Evolutionary conservation across 2,888 invertebrate genomes (phyloP).

Genomic region (Rotaria sp.): DNA sequence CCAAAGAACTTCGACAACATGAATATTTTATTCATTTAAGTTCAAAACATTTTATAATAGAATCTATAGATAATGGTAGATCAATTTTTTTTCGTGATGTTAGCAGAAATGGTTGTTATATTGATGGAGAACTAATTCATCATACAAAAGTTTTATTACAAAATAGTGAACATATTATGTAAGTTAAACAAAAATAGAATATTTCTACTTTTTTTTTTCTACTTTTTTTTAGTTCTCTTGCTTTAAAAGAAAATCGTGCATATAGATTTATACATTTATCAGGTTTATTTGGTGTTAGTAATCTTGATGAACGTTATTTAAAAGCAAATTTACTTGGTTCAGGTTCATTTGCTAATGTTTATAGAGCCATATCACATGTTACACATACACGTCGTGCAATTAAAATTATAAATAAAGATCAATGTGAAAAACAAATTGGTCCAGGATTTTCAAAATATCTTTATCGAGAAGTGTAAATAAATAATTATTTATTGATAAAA

Average conservation of each 20-base stretch:
- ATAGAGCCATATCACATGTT: background rate
- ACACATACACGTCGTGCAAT: background rate
- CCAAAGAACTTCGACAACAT: background rate
- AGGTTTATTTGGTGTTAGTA: background rate
- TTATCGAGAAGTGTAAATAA: background rate
- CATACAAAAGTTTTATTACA: background rate
- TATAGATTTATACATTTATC: background rate
- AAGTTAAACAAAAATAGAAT: background rate
- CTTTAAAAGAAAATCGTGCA: background rate
- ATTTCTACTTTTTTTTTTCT: no score
- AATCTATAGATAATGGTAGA: background rate
- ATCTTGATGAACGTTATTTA: background rate
- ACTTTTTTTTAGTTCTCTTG: background rate
- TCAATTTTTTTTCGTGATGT: background rate
- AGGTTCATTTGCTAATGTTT: background rate
- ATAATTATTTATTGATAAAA: no score
- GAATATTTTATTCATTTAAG: slow-evolving; percentile 20
- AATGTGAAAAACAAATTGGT: background rate
- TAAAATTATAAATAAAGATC: slow-evolving; percentile 20
- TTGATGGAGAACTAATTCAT: background rate
- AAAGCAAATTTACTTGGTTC: background rate
- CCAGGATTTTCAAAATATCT: background rate
- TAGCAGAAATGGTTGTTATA: slow-evolving; percentile 13
- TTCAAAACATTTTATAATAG: background rate
- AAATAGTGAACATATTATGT: slow-evolving; percentile 21